Base-by-base conservation (phyloP, 2,113 vertebrate genomes). In the Meriones unguiculatus region DNA sequence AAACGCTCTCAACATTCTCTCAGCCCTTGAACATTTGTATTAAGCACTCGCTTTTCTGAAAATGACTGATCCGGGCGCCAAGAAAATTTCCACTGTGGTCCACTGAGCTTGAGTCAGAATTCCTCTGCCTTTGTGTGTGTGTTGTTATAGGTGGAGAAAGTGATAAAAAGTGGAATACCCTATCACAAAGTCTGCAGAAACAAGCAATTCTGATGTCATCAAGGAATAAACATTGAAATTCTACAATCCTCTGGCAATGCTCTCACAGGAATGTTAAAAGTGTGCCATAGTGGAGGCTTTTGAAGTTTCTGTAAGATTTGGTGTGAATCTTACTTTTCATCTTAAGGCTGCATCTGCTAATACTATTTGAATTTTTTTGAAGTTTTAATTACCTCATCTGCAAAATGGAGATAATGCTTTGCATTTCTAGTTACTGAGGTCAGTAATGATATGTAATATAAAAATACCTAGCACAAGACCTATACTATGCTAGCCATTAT, bases 1-100 rank as follows among this genome's bases (percentile, higher is more conserved):
- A 90, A 88, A 82, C 32, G 73, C 76, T 87, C 57, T 78, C 70
- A 94, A 92, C 85, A 85, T 75, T 78, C 25, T 41, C 35, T 91
- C 70, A 70, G 8, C 76, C 35, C 38, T 85, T 17, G 18, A 62
- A 80, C 12, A 6, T 32, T 54, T 88, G 86, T 94, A 73, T 65
- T 69, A 86, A 62, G 10, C 64, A 57, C 18, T 89, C 38, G 80
- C 50, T 12, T 90, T 78, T 72, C 52, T 76, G 52, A 70, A 81
- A 76, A 30, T 28, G 52, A 25, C 8, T 50, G 70, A 67, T 38
- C 30, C 82, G 62, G 62, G 52, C 1, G 75, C 13, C 57, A 80
- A 81, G 59, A 89, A 95, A 91, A 78, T 88, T 70, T 62, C 73
- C 1, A 35, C 30, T 46, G 0, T 17, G 84, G 57, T 25, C 38